A percentile compares a stretch with the other conserved stretches of the same genome.
Evolutionary conservation across 2,888 invertebrate genomes (phyloP).

Genomic region (Ectropis crepuscularia): DNA sequence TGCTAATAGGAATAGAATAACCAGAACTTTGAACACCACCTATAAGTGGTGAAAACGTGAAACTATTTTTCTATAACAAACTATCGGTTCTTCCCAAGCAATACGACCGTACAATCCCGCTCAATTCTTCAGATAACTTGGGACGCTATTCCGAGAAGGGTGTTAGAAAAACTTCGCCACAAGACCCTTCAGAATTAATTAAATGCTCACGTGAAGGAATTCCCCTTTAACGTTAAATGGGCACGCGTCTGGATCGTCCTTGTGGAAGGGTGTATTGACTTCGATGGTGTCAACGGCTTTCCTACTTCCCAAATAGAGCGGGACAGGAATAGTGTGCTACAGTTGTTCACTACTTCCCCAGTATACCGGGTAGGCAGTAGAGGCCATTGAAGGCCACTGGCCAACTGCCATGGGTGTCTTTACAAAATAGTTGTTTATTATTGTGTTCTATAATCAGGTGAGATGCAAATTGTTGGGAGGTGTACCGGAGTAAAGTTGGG

Average conservation of each 20-base stretch:
- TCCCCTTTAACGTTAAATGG: constrained; percentile 19
- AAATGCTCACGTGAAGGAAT: constrained; percentile 30
- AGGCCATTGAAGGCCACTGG: no score
- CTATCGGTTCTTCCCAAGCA: background rate
- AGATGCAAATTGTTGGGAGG: no score
- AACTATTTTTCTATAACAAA: background rate
- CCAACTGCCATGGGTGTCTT: no score
- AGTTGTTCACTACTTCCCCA: no score
- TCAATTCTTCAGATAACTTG: background rate
- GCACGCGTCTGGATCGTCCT: constrained; percentile 20
- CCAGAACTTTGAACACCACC: background rate
- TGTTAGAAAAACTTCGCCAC: constrained; percentile 26
- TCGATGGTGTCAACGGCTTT: constrained; percentile 11
- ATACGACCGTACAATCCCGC: background rate
- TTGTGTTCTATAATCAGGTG: no score
- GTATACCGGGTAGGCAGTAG: no score
- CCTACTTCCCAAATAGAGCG: background rate
- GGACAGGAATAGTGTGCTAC: background rate
- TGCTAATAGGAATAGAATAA: constrained; percentile 34
- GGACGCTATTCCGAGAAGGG: constrained; percentile 18
- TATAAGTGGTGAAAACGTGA: background rate
- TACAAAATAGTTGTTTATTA: no score
- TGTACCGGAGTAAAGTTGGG: no score
- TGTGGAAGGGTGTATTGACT: constrained; percentile 23
- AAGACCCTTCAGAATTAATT: constrained; percentile 29